phyloP scores from a whole-genome alignment of 2,113 vertebrate genomes.

The Galemys pyrenaicus region DNA sequence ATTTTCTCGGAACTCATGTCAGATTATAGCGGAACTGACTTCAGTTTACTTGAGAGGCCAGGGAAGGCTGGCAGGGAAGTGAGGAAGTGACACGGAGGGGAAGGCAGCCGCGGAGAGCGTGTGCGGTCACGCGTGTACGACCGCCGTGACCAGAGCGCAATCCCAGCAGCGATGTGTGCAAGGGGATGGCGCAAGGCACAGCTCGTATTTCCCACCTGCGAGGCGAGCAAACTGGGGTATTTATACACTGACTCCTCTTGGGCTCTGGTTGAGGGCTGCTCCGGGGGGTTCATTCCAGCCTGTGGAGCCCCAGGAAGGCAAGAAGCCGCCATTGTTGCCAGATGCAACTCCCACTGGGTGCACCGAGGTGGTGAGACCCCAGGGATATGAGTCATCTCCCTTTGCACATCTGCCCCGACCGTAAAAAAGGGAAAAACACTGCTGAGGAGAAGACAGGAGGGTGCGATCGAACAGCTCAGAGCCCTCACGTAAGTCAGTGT shows the following conservation, averaged over 20 bases:
- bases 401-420: not conserved
- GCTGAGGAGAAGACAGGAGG: not conserved
- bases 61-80: not conserved
- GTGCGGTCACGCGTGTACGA: not conserved
- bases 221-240: not conserved
- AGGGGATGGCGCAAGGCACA: not conserved
- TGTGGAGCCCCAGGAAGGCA: not conserved
- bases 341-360: not conserved
- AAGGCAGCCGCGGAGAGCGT: not conserved
- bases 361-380: not conserved
- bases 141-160: not conserved
- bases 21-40: slow-evolving; percentile 1
- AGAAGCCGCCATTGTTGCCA: not conserved
- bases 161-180: not conserved
- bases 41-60: not conserved
- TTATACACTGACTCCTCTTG: not conserved
- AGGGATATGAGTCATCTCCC: slow-evolving; percentile 19
- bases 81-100: not conserved
- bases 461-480: not conserved
- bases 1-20: slow-evolving; percentile 52
- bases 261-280: not conserved
- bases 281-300: slow-evolving; percentile 16
- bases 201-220: not conserved
- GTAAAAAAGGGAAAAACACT: not conserved
- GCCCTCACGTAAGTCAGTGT: not conserved